These are phyloP conservation scores for Drosophila pseudoananassae DNA, from an alignment of 1,140 invertebrate species.

Conservation along the genomic window DNA sequence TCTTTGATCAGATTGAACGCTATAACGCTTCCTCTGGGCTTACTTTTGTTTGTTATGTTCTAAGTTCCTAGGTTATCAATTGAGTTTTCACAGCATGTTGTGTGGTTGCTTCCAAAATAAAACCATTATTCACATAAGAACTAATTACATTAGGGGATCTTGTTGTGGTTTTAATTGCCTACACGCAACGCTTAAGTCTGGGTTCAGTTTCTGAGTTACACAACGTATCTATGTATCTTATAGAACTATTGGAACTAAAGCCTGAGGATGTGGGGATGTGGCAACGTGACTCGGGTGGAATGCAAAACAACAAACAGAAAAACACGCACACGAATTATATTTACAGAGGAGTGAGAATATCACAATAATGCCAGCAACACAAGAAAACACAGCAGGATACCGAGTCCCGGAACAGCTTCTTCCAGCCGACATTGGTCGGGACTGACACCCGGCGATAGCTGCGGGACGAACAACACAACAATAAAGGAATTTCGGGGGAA, in stretches of 20 bases:
- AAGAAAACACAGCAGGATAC: constrained; percentile 48
- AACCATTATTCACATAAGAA: constrained; percentile 46
- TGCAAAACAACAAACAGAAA: constrained; percentile 26
- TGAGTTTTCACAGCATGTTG: constrained; percentile 72
- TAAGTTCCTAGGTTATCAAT: constrained; percentile 37
- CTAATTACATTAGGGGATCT: constrained; percentile 54
- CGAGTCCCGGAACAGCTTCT: constrained; percentile 40
- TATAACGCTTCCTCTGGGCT: constrained; percentile 5
- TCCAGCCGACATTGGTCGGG: constrained; percentile 20
- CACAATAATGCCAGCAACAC: constrained; percentile 55
- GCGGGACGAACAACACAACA: constrained; percentile 34
- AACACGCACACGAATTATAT: constrained; percentile 40
- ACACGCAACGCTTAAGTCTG: constrained; percentile 61
- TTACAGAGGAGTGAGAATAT: constrained; percentile 31
- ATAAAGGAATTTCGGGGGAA: constrained; percentile 4
- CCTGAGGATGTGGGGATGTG: constrained; percentile 33
- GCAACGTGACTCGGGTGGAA: constrained; percentile 17
- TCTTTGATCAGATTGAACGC: constrained; percentile 14
- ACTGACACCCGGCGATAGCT: constrained; percentile 33
- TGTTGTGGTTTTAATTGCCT: constrained; percentile 57
- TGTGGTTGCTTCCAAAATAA: constrained; percentile 47
- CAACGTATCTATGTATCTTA: constrained; percentile 18
- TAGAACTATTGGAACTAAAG: constrained; percentile 51
- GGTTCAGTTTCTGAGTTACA: constrained; percentile 37
- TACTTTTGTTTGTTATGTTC: constrained; percentile 9